Percentiles rank a stretch among this genome's conserved stretches.
Evolutionary conservation across 2,113 vertebrate genomes (phyloP).

Genomic region (Oreochromis aureus): DNA sequence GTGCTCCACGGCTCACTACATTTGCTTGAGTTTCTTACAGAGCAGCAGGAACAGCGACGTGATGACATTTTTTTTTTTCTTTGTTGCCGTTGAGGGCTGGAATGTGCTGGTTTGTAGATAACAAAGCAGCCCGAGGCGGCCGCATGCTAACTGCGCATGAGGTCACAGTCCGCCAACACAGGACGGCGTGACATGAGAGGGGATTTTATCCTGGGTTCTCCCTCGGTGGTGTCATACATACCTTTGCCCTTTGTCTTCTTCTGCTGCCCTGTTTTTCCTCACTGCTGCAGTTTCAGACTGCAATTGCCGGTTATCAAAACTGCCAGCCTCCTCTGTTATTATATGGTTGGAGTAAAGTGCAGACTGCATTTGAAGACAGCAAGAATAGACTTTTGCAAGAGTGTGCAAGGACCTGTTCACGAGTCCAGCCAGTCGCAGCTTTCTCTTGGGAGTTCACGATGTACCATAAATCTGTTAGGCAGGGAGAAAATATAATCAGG

Average conservation of each 20-base stretch:
- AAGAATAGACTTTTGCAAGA: conserved; percentile 7
- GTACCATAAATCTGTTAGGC: conserved; percentile 35
- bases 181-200: conserved; percentile 58
- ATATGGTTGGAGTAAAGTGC: conserved; percentile 21
- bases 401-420: not conserved
- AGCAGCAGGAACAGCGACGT: conserved; percentile 21
- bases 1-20: not conserved
- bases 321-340: conserved; percentile 28
- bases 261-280: conserved; percentile 10
- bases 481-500: conserved; percentile 51
- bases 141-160: conserved; percentile 62
- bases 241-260: conserved; percentile 17
- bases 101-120: conserved; percentile 70
- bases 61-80: conserved; percentile 27
- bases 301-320: conserved; percentile 33
- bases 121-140: conserved; percentile 60
- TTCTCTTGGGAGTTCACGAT: conserved; percentile 5
- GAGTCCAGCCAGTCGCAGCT: not conserved
- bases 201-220: conserved; percentile 70
- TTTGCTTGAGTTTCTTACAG: conserved; percentile 34
- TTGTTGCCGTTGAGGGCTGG: conserved; percentile 32
- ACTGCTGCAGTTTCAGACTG: not conserved
- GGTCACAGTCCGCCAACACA: conserved; percentile 66
- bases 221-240: conserved; percentile 51
- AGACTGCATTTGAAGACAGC: conserved; percentile 20